A percentile compares a stretch with the other conserved stretches of the same genome.
Evolutionary conservation across 2,797 vertebrate genomes (phyloP).

Genomic region (Sus cebifrons): DNA sequence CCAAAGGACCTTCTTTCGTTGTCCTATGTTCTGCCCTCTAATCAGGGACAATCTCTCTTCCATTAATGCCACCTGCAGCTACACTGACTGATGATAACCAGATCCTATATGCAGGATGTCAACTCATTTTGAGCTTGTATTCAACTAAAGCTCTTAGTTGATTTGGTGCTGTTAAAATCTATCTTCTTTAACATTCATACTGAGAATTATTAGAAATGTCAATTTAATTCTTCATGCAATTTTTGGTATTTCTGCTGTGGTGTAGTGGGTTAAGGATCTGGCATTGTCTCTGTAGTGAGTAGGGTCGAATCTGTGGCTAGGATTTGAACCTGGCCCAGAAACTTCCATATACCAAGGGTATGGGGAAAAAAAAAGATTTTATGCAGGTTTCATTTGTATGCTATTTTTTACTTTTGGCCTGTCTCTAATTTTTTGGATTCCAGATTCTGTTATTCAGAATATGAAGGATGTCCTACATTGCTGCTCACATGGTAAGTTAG

Average conservation of each 20-base stretch:
- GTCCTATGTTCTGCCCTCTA: background rate
- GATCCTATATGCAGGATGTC: background rate
- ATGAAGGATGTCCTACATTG: background rate
- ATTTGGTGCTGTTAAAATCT: background rate
- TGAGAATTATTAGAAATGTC: background rate
- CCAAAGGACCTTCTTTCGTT: background rate
- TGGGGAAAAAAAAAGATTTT: background rate
- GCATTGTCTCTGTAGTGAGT: too few species aligned
- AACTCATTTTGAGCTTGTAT: background rate
- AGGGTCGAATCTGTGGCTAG: too few species aligned
- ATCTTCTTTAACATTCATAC: background rate
- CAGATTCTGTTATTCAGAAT: background rate
- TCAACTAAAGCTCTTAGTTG: background rate
- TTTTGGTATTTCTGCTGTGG: background rate
- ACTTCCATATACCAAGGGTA: too few species aligned
- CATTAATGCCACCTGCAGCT: background rate
- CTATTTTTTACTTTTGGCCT: background rate
- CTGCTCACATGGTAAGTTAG: background rate
- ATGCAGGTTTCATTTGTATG: constrained; percentile 2
- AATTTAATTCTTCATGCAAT: background rate
- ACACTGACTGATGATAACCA: background rate
- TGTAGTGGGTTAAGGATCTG: too few species aligned
- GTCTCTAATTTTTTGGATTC: background rate
- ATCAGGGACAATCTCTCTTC: background rate
- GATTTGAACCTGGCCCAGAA: too few species aligned